Evolutionary conservation across 2,113 vertebrate species (phyloP), one percentile per base, ranked within the genome.

Genomic region (Pelmatolapia mariae): DNA sequence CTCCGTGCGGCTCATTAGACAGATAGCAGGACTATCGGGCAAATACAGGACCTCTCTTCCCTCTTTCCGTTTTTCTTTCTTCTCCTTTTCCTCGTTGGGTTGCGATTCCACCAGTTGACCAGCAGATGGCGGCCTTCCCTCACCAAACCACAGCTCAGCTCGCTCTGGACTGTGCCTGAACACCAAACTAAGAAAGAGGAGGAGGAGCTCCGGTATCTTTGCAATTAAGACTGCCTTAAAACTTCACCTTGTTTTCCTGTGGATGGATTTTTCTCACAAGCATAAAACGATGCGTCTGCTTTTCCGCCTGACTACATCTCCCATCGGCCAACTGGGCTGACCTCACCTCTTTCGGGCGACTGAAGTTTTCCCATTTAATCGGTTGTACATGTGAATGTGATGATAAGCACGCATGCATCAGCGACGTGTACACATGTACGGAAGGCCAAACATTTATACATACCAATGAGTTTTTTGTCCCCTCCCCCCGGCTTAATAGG

Each of bases 351-450:
- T 59, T 8, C 33, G 7, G 63, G 15, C 36, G 86, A 52, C 66
- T 84, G 86, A 40, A 68, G 43, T 26, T 68, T 26, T 38, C 81
- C 80, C 54, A 53, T 92, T 71, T 83, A 82, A 89, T 93, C 71
- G 33, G 50, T 89, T 92, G 52, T 93, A 83, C 91, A 94, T 94
- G 93, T 94, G 93, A 96, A 96, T 94, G 95, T 95, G 92, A 94
- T 54, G 78, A 93, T 91, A 88, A 87, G 80, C 88, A 66, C 79
- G 8, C 88, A 66, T 81, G 73, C 71, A 87, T 31, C 31, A 6
- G 53, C 71, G 4, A 47, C 50, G 16, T 22, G 10, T 73, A 86
- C 83, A 38, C 73, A 11, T 19, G 5, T 73, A 86, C 5, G 31
- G 89, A 57, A 84, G 31, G 26, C 84, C 52, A 63, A 36, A 56